Evolutionary conservation across 2,888 invertebrate genomes (phyloP).

Genomic region (Drosophila recens): DNA sequence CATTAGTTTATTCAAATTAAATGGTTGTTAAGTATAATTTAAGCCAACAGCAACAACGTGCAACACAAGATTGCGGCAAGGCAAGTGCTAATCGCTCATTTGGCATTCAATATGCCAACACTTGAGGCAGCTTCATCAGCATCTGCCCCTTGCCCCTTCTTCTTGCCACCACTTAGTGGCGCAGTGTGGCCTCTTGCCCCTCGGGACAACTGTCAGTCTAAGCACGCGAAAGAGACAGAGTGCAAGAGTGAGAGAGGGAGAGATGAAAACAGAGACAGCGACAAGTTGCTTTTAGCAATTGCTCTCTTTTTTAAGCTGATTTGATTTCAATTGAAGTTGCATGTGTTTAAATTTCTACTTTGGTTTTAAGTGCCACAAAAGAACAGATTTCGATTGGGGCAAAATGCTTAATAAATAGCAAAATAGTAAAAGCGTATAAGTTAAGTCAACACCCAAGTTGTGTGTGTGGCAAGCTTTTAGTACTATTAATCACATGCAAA

Average conservation of each 20-base stretch:
- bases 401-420: constrained; percentile 6
- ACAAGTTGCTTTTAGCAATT: constrained; percentile 63
- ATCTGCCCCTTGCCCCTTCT: too few species aligned
- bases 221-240: constrained; percentile 23
- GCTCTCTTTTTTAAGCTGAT: constrained; percentile 66
- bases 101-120: constrained; percentile 63
- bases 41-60: constrained; percentile 32
- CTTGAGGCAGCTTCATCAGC: neutral
- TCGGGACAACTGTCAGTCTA: constrained; percentile 26
- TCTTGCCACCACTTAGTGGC: neutral
- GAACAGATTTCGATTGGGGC: constrained; percentile 7
- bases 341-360: constrained; percentile 19
- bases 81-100: constrained; percentile 69
- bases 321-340: constrained; percentile 54
- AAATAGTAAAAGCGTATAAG: neutral
- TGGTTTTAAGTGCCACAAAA: constrained; percentile 41
- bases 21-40: constrained; percentile 51
- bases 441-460: neutral
- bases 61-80: constrained; percentile 24
- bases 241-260: neutral
- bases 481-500: neutral
- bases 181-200: constrained; percentile 1
- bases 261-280: constrained; percentile 2
- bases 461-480: neutral
- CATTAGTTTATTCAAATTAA: constrained; percentile 60